Percentiles rank a stretch among this genome's conserved stretches.
phyloP scores from a whole-genome alignment of 2,113 vertebrate species.

The Salminus brasiliensis region DNA sequence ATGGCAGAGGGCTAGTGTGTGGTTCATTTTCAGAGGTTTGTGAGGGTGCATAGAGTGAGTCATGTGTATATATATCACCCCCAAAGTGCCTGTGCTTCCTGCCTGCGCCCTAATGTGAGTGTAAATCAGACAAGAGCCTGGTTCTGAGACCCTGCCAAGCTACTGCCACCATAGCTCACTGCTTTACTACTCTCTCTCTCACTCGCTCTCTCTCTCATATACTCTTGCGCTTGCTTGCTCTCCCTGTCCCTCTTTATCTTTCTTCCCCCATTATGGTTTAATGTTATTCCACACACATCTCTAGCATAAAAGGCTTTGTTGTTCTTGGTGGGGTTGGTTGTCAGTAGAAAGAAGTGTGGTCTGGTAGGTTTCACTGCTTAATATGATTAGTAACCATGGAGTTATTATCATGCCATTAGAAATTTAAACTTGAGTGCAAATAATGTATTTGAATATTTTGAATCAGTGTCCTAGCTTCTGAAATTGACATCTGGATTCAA shows the following conservation, averaged over 20 bases:
- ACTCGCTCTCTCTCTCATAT: not conserved
- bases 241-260: not conserved
- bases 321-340: not conserved
- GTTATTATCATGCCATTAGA: no score
- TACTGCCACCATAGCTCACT: constrained; percentile 47
- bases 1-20: not conserved
- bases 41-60: not conserved
- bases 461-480: no score
- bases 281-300: not conserved
- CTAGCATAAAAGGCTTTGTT: not conserved
- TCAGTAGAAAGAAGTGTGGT: no score
- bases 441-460: no score
- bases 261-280: not conserved
- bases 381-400: no score
- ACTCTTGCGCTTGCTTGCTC: no score
- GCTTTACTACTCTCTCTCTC: constrained; percentile 40
- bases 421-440: no score
- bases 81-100: constrained; percentile 62
- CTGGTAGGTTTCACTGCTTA: no score
- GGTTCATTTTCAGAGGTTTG: not conserved
- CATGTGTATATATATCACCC: constrained; percentile 51
- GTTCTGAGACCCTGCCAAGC: constrained; percentile 39
- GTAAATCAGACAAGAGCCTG: constrained; percentile 63
- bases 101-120: constrained; percentile 55
- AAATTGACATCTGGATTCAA: no score